phyloP scores from a whole-genome alignment of 2,888 invertebrate genomes.

The Clostera curtula region DNA sequence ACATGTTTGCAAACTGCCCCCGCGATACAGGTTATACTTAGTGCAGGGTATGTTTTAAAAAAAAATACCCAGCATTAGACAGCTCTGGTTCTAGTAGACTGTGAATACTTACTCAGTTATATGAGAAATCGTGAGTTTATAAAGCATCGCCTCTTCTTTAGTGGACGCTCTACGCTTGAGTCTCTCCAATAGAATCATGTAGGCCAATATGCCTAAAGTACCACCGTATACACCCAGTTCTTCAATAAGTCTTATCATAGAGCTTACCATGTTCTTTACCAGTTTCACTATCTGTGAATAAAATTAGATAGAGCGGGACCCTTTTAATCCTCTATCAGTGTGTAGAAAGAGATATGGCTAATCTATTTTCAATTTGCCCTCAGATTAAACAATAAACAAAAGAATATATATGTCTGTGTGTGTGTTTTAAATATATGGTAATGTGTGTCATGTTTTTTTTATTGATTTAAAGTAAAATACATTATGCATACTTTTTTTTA shows the following conservation, averaged over 20 bases:
- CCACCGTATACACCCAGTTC: conserved; percentile 77
- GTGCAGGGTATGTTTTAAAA: not conserved
- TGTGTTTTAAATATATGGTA: no score
- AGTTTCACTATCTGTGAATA: conserved; percentile 51
- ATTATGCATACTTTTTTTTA: no score
- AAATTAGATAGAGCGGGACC: not conserved
- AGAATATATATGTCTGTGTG: no score
- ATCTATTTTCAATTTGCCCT: no score
- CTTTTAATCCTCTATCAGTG: no score
- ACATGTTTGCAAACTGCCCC: no score
- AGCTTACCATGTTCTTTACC: conserved; percentile 58
- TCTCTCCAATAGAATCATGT: conserved; percentile 77
- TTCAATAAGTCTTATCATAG: conserved; percentile 64
- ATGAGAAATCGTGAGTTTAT: conserved; percentile 35
- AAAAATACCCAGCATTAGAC: not conserved
- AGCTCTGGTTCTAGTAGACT: not conserved
- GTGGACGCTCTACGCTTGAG: conserved; percentile 60
- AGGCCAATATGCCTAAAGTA: conserved; percentile 71
- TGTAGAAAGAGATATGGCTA: no score
- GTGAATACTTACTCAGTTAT: conserved; percentile 30
- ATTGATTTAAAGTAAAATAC: no score
- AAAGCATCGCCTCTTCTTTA: conserved; percentile 49
- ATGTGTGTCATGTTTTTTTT: no score
- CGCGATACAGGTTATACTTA: no score
- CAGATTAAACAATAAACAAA: no score